A percentile compares a stretch with the other conserved stretches of the same genome.
Evolutionary conservation across 2,113 vertebrate species (phyloP).

Genomic region (Cephalopholis sonnerati): DNA sequence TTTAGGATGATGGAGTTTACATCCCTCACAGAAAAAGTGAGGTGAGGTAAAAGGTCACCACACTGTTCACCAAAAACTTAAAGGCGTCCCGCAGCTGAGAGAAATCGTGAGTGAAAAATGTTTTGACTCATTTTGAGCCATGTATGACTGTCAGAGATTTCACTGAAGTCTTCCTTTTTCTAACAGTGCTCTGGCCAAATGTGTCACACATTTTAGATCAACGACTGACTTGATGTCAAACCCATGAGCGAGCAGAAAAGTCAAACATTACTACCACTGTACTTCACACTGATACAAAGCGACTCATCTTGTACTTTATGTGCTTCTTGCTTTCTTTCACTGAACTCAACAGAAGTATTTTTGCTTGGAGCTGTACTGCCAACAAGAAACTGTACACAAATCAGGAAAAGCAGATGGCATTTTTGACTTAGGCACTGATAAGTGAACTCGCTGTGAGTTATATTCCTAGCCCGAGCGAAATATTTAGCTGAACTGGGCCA

Average conservation of each 20-base stretch:
- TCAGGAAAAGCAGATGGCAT: conserved; percentile 55
- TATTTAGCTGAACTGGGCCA: conserved; percentile 47
- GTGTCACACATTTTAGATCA: conserved; percentile 29
- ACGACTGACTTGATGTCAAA: conserved; percentile 35
- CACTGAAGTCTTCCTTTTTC: conserved; percentile 15
- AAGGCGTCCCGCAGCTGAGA: not conserved
- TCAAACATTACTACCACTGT: conserved; percentile 33
- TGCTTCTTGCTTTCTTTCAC: conserved; percentile 12
- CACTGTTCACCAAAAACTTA: not conserved
- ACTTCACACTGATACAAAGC: conserved; percentile 29
- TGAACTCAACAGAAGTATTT: conserved; percentile 31
- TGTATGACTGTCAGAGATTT: conserved; percentile 16
- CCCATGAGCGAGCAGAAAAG: conserved; percentile 37
- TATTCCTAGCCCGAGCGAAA: conserved; percentile 38
- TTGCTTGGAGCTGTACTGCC: conserved; percentile 19
- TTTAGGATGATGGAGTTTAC: too few species aligned
- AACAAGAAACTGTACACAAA: conserved; percentile 34
- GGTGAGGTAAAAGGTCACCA: not conserved
- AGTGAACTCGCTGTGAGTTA: conserved; percentile 24
- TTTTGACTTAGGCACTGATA: conserved; percentile 16
- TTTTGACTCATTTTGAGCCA: conserved; percentile 5
- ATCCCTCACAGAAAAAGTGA: not conserved
- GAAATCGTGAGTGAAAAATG: not conserved
- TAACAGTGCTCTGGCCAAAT: conserved; percentile 19
- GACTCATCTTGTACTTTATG: conserved; percentile 42